These are phyloP conservation scores for Phataginus tricuspis DNA, from an alignment of 2,797 vertebrate species.

Conservation along the genomic window DNA sequence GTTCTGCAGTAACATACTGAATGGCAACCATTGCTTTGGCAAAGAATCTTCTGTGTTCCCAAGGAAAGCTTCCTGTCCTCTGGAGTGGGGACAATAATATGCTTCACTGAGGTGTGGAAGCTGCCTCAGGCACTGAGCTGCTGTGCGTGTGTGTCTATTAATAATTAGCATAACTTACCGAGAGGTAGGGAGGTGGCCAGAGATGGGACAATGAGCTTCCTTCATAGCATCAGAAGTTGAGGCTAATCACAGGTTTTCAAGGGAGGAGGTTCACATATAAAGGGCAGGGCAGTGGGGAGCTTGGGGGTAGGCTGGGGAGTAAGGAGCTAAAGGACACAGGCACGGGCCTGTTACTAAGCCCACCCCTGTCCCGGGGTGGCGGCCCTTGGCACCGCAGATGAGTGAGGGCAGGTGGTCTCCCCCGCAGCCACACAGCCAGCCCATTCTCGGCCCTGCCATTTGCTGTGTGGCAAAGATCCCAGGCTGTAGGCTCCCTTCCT, in stretches of 20 bases:
- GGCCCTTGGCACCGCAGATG: not conserved
- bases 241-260: conserved; percentile 27
- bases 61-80: conserved; percentile 50
- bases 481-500: not conserved
- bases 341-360: fast-evolving
- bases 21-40: not conserved
- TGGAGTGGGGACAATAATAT: conserved; percentile 28
- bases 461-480: not conserved
- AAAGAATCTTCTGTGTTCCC: not conserved
- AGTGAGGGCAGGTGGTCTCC: not conserved
- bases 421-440: fast-evolving
- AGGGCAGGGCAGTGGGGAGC: not conserved
- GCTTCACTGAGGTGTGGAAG: conserved; percentile 58
- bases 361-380: not conserved
- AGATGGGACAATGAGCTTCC: conserved; percentile 33
- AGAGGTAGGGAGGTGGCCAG: not conserved
- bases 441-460: not conserved
- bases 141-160: conserved; percentile 29
- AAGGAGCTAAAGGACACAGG: not conserved
- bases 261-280: not conserved
- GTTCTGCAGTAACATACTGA: not conserved
- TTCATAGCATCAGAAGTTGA: conserved; percentile 29
- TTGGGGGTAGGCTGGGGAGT: not conserved
- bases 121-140: conserved; percentile 37
- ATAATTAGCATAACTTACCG: conserved; percentile 70